These are phyloP conservation scores for Chamaea fasciata DNA, from an alignment of 2,113 vertebrate genomes.

Conservation along the genomic window DNA sequence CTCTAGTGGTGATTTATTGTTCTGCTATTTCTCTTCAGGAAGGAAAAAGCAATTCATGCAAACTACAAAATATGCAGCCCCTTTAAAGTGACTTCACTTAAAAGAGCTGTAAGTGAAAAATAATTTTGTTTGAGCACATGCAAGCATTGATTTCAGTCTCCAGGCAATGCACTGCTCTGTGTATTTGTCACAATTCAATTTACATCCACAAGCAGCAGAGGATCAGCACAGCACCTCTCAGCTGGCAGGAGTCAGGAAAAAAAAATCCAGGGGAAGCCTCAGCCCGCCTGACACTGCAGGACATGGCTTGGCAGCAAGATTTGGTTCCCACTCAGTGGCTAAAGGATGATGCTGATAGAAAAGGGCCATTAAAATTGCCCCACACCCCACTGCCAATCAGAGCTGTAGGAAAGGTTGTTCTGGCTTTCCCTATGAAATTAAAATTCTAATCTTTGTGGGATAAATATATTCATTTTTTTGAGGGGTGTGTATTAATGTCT, in stretches of 20 bases:
- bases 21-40: neutral
- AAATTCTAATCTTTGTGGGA: neutral
- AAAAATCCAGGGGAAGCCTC: neutral
- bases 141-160: neutral
- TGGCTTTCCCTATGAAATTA: neutral
- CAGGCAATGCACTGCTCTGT: neutral
- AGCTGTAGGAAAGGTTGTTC: neutral
- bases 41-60: neutral
- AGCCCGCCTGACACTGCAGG: neutral
- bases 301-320: neutral
- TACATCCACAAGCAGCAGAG: neutral
- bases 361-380: neutral
- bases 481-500: neutral
- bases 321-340: neutral
- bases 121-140: neutral
- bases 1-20: neutral
- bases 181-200: slow-evolving; percentile 6
- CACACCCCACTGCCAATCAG: neutral
- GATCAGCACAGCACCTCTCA: neutral
- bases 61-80: neutral
- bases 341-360: neutral
- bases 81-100: neutral
- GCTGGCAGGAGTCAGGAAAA: neutral
- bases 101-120: neutral
- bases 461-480: neutral